Conservation (phyloP, 2,888 invertebrate species). For the Palloptera scutellata region DNA sequence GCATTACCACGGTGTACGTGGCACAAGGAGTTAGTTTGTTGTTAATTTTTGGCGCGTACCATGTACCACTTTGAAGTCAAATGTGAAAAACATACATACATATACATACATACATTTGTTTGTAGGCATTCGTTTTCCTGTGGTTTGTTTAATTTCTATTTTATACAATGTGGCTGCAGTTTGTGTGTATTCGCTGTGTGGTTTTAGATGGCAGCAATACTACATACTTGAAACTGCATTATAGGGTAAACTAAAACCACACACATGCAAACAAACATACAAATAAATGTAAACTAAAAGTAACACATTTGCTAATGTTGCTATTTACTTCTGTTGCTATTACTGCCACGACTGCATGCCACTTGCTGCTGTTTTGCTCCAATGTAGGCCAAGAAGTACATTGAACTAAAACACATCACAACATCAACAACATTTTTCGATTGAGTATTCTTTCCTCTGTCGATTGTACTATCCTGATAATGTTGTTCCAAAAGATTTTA, state of each 20-base stretch:
- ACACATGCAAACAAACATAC: too few relatives aligned
- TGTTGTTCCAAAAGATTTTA: too few relatives aligned
- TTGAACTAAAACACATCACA: conserved; percentile 48
- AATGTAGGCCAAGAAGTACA: conserved; percentile 60
- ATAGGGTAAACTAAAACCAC: neutral
- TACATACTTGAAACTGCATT: conserved; percentile 5
- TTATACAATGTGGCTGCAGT: neutral
- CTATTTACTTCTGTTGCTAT: conserved; percentile 1
- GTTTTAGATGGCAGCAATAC: neutral
- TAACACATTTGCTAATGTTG: neutral
- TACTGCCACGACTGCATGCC: conserved; percentile 8
- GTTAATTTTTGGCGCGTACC: conserved; percentile 34
- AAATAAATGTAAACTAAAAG: neutral
- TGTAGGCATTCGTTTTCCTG: too few relatives aligned
- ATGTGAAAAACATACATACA: too few relatives aligned
- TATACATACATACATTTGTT: too few relatives aligned
- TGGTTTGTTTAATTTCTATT: too few relatives aligned
- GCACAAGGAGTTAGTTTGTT: conserved; percentile 10
- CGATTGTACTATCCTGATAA: too few relatives aligned
- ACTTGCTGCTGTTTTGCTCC: conserved; percentile 21
- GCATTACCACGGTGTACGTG: neutral
- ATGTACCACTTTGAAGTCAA: too few relatives aligned
- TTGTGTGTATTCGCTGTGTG: too few relatives aligned
- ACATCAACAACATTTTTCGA: too few relatives aligned
- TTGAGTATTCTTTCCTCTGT: too few relatives aligned